A percentile compares a stretch with the other conserved stretches of the same genome.
Conservation (phyloP, 1,140 invertebrate genomes). For the Drosophila eugracilis region DNA sequence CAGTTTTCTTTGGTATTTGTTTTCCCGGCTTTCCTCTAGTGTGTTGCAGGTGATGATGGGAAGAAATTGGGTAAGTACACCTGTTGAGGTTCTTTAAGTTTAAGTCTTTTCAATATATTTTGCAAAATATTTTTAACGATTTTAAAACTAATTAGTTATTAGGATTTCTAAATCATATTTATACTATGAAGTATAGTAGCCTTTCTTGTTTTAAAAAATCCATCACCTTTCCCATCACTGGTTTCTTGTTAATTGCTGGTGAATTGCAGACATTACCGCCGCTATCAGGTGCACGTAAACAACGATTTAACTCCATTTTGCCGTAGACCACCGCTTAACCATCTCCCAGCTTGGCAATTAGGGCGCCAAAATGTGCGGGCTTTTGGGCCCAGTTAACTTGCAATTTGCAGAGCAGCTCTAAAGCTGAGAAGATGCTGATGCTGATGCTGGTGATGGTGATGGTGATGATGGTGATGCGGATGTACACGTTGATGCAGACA, state of each 20-base stretch:
- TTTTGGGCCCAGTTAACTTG: constrained; percentile 48
- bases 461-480: constrained; percentile 20
- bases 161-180: no score
- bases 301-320: constrained; percentile 45
- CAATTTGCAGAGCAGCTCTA: constrained; percentile 30
- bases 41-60: background rate
- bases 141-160: no score
- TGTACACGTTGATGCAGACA: constrained; percentile 34
- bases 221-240: background rate
- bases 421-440: constrained; percentile 15
- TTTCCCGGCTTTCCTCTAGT: background rate
- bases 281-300: constrained; percentile 55
- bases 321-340: background rate
- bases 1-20: constrained; percentile 14
- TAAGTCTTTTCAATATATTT: no score
- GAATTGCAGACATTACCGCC: constrained; percentile 26
- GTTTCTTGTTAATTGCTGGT: constrained; percentile 19
- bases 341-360: constrained; percentile 31
- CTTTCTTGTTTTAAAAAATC: background rate
- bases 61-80: background rate
- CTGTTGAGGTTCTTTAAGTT: background rate
- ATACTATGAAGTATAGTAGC: no score
- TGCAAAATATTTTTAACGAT: no score
- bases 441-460: constrained; percentile 4
- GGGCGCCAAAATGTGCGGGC: constrained; percentile 45